phyloP scores from a whole-genome alignment of 2,888 invertebrate genomes.

The Ommatoiulus sabulosus region DNA sequence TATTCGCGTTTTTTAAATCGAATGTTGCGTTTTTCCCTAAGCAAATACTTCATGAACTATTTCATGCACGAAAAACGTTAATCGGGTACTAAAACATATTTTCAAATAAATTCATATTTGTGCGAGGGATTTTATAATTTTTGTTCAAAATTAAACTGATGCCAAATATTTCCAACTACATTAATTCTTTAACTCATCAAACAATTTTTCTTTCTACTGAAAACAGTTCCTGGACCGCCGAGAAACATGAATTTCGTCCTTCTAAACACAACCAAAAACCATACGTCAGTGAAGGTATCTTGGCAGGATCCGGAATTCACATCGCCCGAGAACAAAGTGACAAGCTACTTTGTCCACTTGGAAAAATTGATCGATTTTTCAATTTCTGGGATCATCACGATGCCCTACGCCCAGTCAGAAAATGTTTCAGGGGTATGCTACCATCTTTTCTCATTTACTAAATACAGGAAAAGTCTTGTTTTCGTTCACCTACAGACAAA shows the following conservation, averaged over 20 bases:
- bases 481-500: no score
- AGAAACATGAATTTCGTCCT: neutral
- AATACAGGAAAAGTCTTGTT: no score
- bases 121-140: no score
- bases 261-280: slow-evolving; percentile 30
- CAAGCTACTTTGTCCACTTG: neutral
- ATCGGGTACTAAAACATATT: no score
- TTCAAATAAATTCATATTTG: no score
- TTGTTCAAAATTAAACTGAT: no score
- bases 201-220: neutral
- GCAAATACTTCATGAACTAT: no score
- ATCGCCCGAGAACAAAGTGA: neutral
- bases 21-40: no score
- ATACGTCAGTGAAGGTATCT: neutral
- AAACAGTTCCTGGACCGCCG: neutral
- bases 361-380: neutral
- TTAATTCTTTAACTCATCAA: no score
- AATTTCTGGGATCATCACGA: neutral
- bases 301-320: neutral
- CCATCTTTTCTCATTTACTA: neutral
- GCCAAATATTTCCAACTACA: no score
- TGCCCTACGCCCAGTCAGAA: neutral
- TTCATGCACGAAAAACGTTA: no score
- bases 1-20: no score
- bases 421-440: neutral